phyloP scores from a whole-genome alignment of 2,797 vertebrate genomes.

The Echiichthys vipera region DNA sequence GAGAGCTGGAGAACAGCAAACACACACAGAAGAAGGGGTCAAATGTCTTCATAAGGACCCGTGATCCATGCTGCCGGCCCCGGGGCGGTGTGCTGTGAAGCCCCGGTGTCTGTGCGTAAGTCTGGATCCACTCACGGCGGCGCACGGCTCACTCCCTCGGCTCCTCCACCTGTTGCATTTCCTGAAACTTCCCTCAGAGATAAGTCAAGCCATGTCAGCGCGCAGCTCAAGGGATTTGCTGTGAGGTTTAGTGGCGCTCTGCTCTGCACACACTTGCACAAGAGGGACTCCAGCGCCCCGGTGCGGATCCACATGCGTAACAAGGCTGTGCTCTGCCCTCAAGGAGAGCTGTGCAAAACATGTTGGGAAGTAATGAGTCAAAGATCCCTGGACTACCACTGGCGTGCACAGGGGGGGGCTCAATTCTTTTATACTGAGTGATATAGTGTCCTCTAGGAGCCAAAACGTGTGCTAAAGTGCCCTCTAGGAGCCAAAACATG shows the following conservation, averaged over 20 bases:
- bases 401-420: no score
- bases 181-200: constrained; percentile 76
- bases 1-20: constrained; percentile 32
- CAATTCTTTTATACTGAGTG: no score
- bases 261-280: not conserved
- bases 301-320: constrained; percentile 7
- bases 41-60: constrained; percentile 20
- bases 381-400: no score
- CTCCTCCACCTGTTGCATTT: constrained; percentile 83
- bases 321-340: not conserved
- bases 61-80: not conserved
- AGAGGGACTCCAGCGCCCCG: constrained; percentile 28
- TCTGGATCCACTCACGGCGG: constrained; percentile 30
- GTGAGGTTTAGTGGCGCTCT: constrained; percentile 56
- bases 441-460: no score
- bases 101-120: not conserved
- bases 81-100: no score
- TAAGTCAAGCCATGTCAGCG: constrained; percentile 63
- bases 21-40: constrained; percentile 6
- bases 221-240: constrained; percentile 75
- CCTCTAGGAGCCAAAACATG: no score
- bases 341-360: not conserved
- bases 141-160: constrained; percentile 35
- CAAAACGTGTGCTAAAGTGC: no score
- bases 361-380: accelerated